Evolutionary conservation across 2,113 vertebrate species (phyloP).

Genomic region (Rhinoptilus africanus): DNA sequence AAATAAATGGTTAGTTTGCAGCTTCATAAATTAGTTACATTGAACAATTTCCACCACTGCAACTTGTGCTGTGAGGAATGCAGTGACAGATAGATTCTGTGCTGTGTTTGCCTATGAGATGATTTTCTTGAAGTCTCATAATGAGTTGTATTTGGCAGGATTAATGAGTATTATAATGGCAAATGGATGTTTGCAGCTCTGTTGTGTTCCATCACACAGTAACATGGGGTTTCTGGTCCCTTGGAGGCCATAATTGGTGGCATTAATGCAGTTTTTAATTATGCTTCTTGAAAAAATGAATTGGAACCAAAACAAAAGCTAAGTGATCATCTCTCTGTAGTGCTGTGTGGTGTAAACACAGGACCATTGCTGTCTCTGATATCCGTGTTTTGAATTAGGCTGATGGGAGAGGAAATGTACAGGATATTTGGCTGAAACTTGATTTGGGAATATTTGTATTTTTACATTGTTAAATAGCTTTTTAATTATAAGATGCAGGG

Average conservation of each 20-base stretch:
- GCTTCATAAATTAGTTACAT: slow-evolving; percentile 72
- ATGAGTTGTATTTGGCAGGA: slow-evolving; percentile 98
- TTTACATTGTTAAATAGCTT: slow-evolving; percentile 33
- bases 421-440: slow-evolving; percentile 49
- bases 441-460: slow-evolving; percentile 59
- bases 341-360: slow-evolving; percentile 69
- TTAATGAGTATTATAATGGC: slow-evolving; percentile 96
- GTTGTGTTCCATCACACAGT: slow-evolving; percentile 92
- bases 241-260: slow-evolving; percentile 88
- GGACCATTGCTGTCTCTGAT: slow-evolving; percentile 56
- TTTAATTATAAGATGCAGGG: slow-evolving; percentile 30
- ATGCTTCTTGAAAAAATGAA: slow-evolving; percentile 92
- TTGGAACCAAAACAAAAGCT: slow-evolving; percentile 88
- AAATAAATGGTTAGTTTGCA: slow-evolving; percentile 66
- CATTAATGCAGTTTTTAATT: slow-evolving; percentile 98
- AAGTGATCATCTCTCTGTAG: slow-evolving; percentile 80
- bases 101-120: slow-evolving; percentile 95
- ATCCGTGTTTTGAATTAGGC: slow-evolving; percentile 60
- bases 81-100: slow-evolving; percentile 89
- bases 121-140: slow-evolving; percentile 95
- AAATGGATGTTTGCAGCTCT: slow-evolving; percentile 93
- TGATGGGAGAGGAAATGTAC: slow-evolving; percentile 24
- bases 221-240: slow-evolving; percentile 87
- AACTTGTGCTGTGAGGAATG: slow-evolving; percentile 74
- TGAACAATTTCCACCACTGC: slow-evolving; percentile 71